Evolutionary conservation across 2,888 invertebrate species (phyloP).

Genomic region (Carterocephalus palaemon): DNA sequence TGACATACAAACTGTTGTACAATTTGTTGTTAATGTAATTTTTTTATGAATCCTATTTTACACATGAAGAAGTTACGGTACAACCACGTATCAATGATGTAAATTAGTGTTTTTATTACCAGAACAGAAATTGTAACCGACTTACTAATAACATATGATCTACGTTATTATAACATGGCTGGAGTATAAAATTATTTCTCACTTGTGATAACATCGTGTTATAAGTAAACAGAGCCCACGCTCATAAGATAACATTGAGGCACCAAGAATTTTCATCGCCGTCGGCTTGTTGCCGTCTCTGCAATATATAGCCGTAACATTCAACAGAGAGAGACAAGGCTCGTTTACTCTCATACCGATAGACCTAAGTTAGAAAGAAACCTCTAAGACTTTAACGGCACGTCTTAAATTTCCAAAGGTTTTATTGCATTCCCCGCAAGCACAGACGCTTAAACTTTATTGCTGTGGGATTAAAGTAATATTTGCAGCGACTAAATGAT

Average conservation of each 20-base stretch:
- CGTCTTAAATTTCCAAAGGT: constrained; percentile 71
- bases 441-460: constrained; percentile 78
- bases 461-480: constrained; percentile 77
- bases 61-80: no score
- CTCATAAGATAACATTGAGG: constrained; percentile 73
- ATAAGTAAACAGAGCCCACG: constrained; percentile 58
- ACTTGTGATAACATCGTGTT: constrained; percentile 65
- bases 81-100: no score
- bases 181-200: constrained; percentile 40
- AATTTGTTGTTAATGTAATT: no score
- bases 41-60: no score
- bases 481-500: constrained; percentile 77
- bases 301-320: constrained; percentile 72
- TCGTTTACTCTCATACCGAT: constrained; percentile 44
- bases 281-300: constrained; percentile 64
- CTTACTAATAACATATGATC: no score
- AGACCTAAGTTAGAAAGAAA: constrained; percentile 72
- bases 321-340: constrained; percentile 63
- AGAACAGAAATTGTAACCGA: neutral
- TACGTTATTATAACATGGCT: constrained; percentile 5
- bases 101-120: constrained; percentile 1
- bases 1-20: no score
- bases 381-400: constrained; percentile 56
- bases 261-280: constrained; percentile 75
- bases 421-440: constrained; percentile 77